A percentile compares a stretch with the other conserved stretches of the same genome.
Evolutionary conservation across 2,888 invertebrate species (phyloP).

Genomic region (Nephrotoma flavescens): DNA sequence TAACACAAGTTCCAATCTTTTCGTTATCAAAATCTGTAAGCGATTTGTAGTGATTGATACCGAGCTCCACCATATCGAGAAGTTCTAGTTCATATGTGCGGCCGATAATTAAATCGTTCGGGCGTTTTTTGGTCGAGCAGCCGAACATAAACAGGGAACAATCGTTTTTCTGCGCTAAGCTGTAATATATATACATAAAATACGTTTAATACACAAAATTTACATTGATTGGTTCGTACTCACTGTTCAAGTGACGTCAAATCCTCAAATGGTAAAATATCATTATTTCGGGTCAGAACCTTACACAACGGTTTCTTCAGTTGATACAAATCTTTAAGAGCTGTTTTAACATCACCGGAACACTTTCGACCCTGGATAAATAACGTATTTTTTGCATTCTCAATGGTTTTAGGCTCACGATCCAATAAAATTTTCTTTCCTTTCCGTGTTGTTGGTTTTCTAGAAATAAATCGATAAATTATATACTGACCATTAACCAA

Average conservation of each 20-base stretch:
- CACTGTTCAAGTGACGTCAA: conserved; percentile 62
- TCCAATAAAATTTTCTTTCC: conserved; percentile 72
- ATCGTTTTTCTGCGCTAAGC: conserved; percentile 66
- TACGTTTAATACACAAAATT: neutral
- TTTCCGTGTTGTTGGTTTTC: conserved; percentile 77
- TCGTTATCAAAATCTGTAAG: conserved; percentile 65
- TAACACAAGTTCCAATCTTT: conserved; percentile 66
- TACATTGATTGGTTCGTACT: conserved; percentile 17
- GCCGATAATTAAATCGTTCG: conserved; percentile 80
- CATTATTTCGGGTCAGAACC: conserved; percentile 66
- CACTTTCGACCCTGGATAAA: conserved; percentile 76
- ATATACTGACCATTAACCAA: neutral
- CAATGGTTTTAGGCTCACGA: conserved; percentile 75
- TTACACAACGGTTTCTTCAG: conserved; percentile 76
- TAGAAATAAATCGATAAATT: conserved; percentile 28
- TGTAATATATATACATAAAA: conserved; percentile 22
- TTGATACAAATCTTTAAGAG: conserved; percentile 74
- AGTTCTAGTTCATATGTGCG: conserved; percentile 79
- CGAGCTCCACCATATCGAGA: conserved; percentile 93
- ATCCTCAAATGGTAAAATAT: conserved; percentile 88
- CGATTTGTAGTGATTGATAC: conserved; percentile 67
- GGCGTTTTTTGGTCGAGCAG: conserved; percentile 87
- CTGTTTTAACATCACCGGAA: conserved; percentile 49
- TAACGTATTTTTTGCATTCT: conserved; percentile 71
- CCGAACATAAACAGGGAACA: conserved; percentile 81